These are phyloP conservation scores for Nicator chloris DNA, from an alignment of 2,113 vertebrate genomes.

Conservation along the genomic window DNA sequence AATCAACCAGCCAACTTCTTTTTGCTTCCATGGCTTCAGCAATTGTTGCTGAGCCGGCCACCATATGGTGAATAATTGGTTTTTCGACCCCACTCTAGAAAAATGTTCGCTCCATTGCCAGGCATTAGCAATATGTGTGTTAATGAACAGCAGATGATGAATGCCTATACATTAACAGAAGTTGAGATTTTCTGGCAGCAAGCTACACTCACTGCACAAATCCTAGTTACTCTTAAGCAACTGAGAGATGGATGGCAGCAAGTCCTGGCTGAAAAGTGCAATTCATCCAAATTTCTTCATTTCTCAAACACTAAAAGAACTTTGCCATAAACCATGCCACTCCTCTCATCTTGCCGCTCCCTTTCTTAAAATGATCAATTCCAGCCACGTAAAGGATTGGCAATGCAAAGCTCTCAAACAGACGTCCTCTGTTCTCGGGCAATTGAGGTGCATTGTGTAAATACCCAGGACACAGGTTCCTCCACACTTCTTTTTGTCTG, in stretches of 20 bases:
- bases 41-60: conserved; percentile 84
- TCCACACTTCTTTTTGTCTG: conserved; percentile 28
- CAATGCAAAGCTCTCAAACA: conserved; percentile 26
- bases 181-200: conserved; percentile 52
- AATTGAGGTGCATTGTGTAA: conserved; percentile 11
- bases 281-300: not conserved
- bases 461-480: not conserved
- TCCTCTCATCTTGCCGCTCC: not conserved
- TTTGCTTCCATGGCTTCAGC: conserved; percentile 73
- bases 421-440: not conserved
- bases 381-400: not conserved
- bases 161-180: conserved; percentile 91
- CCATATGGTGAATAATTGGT: conserved; percentile 99
- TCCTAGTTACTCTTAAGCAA: not conserved
- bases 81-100: conserved; percentile 85
- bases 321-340: not conserved
- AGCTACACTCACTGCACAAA: conserved; percentile 36
- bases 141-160: conserved; percentile 77
- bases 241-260: not conserved
- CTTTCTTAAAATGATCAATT: conserved; percentile 23
- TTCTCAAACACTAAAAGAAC: not conserved
- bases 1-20: conserved; percentile 81
- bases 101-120: conserved; percentile 77
- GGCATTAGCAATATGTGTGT: conserved; percentile 79
- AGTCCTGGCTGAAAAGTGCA: not conserved